phyloP scores from a whole-genome alignment of 2,113 vertebrate genomes.

The Aythya baeri region DNA sequence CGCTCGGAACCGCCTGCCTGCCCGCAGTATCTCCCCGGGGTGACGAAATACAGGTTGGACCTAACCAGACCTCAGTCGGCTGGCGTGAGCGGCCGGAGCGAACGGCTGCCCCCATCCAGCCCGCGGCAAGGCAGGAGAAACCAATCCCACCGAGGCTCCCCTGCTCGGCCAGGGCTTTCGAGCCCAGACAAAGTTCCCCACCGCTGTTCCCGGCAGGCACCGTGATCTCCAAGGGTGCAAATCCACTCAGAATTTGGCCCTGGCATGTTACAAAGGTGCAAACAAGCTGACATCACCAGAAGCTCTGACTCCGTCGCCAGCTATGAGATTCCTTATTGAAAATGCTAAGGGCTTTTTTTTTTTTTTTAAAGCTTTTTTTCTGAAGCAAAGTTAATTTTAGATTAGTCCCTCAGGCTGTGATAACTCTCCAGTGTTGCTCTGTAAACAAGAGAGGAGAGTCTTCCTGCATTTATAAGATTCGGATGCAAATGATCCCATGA shows the following conservation, averaged over 20 bases:
- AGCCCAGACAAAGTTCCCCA: background rate
- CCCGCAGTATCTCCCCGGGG: background rate
- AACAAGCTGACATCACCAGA: slow-evolving; percentile 65
- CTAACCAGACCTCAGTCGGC: background rate
- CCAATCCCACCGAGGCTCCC: background rate
- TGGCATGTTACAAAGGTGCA: slow-evolving; percentile 58
- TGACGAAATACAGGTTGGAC: background rate
- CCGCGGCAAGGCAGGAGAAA: background rate
- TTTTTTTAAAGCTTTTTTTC: slow-evolving; percentile 35
- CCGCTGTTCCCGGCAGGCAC: background rate
- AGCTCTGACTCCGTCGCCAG: slow-evolving; percentile 38
- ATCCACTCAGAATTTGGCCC: slow-evolving; percentile 54
- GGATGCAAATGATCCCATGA: slow-evolving; percentile 64
- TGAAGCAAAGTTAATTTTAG: slow-evolving; percentile 65
- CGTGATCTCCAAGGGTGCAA: slow-evolving; percentile 16
- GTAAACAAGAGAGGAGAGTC: slow-evolving; percentile 68
- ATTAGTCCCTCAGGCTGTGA: slow-evolving; percentile 70
- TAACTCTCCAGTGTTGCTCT: slow-evolving; percentile 71
- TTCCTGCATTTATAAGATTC: slow-evolving; percentile 53
- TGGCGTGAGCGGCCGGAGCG: background rate
- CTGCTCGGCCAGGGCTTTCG: background rate
- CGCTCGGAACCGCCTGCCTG: slow-evolving; percentile 4
- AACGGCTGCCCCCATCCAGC: background rate
- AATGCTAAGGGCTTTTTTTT: slow-evolving; percentile 56
- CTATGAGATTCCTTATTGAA: slow-evolving; percentile 56